These are phyloP conservation scores for Linnaemya vulpina DNA, from an alignment of 2,888 invertebrate species.

Conservation along the genomic window DNA sequence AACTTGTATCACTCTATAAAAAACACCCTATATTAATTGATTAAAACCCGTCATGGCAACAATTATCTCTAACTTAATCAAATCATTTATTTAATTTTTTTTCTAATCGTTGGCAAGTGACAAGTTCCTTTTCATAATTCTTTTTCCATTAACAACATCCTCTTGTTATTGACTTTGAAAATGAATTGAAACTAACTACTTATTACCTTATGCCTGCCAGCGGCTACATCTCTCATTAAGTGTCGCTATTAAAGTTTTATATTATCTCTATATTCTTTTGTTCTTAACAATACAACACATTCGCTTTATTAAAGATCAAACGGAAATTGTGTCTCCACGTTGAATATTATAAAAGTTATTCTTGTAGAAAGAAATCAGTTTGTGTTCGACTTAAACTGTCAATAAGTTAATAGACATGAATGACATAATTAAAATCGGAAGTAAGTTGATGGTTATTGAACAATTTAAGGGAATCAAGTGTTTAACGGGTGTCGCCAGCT, in stretches of 20 bases:
- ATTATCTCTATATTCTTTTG: background rate
- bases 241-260: conserved; percentile 27
- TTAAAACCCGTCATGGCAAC: too few species aligned
- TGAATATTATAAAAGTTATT: conserved; percentile 44
- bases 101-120: background rate
- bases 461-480: too few species aligned
- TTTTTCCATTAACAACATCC: conserved; percentile 33
- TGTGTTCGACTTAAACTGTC: background rate
- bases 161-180: conserved; percentile 29
- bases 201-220: background rate
- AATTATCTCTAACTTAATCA: background rate
- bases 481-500: too few species aligned
- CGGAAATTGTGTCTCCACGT: conserved; percentile 59
- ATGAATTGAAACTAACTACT: background rate
- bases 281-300: background rate
- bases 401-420: conserved; percentile 20
- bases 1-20: too few species aligned
- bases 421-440: conserved; percentile 58
- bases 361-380: background rate
- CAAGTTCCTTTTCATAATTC: conserved; percentile 6
- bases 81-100: background rate
- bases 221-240: conserved; percentile 13
- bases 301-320: conserved; percentile 43
- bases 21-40: too few species aligned
- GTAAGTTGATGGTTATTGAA: conserved; percentile 31